Evolutionary conservation across 1,140 invertebrate genomes (phyloP).

Genomic region (Mylabris phalerata): DNA sequence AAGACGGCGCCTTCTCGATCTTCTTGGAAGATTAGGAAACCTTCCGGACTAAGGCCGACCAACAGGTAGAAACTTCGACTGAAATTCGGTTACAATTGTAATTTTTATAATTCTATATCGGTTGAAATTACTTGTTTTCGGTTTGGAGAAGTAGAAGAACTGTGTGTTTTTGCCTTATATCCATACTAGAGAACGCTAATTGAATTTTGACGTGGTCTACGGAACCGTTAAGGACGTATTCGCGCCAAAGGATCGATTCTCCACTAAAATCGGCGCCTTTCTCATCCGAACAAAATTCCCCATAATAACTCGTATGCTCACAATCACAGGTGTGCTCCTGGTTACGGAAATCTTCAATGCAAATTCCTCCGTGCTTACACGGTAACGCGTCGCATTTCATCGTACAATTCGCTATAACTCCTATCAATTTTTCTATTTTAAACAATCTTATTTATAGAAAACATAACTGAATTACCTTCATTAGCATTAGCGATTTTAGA

Average conservation of each 20-base stretch:
- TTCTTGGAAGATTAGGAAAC: slow-evolving; percentile 77
- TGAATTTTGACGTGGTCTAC: slow-evolving; percentile 70
- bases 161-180: slow-evolving; percentile 65
- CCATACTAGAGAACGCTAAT: slow-evolving; percentile 74
- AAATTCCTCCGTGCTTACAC: slow-evolving; percentile 81
- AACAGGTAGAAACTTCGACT: slow-evolving; percentile 77
- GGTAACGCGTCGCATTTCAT: slow-evolving; percentile 83
- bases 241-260: slow-evolving; percentile 70
- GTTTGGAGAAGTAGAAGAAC: slow-evolving; percentile 72
- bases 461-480: slow-evolving; percentile 47
- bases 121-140: slow-evolving; percentile 61
- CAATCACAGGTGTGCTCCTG: slow-evolving; percentile 81
- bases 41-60: slow-evolving; percentile 71
- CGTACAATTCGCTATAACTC: slow-evolving; percentile 71
- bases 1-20: slow-evolving; percentile 65
- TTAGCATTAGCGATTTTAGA: slow-evolving; percentile 62
- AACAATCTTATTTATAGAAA: not conserved
- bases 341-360: slow-evolving; percentile 82
- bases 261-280: slow-evolving; percentile 84
- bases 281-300: slow-evolving; percentile 67
- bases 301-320: slow-evolving; percentile 80
- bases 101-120: not conserved
- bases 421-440: slow-evolving; percentile 39
- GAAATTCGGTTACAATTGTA: slow-evolving; percentile 2
- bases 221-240: slow-evolving; percentile 62